A percentile compares a stretch with the other conserved stretches of the same genome.
phyloP scores from a whole-genome alignment of 2,113 vertebrate species.

The Peromyscus maniculatus region DNA sequence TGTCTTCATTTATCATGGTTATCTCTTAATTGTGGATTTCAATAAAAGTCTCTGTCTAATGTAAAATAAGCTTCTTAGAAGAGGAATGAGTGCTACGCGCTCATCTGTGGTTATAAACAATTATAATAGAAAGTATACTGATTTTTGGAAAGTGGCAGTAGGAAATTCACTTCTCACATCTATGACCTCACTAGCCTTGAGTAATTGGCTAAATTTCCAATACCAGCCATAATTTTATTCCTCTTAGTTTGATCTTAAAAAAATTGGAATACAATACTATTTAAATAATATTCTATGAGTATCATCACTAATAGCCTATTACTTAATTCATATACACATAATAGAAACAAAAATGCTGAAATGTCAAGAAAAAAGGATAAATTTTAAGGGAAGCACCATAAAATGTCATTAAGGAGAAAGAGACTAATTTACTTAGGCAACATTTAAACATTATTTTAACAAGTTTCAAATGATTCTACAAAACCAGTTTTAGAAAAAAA shows the following conservation, averaged over 20 bases:
- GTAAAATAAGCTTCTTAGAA: no score
- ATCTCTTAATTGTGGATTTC: no score
- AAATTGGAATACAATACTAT: neutral
- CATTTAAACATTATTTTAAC: neutral
- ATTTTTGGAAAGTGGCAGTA: no score
- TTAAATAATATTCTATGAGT: neutral
- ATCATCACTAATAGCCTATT: neutral
- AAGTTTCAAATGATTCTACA: neutral
- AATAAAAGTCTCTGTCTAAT: no score
- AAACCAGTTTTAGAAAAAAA: neutral
- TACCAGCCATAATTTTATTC: no score
- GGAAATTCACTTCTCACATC: no score
- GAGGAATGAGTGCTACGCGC: accelerated
- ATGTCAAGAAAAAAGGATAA: neutral
- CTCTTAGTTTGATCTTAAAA: no score
- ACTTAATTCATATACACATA: neutral
- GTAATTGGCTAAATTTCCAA: no score
- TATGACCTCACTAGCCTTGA: no score
- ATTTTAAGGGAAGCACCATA: neutral
- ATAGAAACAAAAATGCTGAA: neutral
- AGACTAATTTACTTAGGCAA: neutral
- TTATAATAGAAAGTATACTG: no score
- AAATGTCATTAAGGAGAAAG: neutral
- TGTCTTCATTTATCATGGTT: no score
- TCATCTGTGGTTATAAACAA: no score